These are phyloP conservation scores for Harlomillsia oculata DNA, from an alignment of 1,140 invertebrate genomes.

Conservation along the genomic window DNA sequence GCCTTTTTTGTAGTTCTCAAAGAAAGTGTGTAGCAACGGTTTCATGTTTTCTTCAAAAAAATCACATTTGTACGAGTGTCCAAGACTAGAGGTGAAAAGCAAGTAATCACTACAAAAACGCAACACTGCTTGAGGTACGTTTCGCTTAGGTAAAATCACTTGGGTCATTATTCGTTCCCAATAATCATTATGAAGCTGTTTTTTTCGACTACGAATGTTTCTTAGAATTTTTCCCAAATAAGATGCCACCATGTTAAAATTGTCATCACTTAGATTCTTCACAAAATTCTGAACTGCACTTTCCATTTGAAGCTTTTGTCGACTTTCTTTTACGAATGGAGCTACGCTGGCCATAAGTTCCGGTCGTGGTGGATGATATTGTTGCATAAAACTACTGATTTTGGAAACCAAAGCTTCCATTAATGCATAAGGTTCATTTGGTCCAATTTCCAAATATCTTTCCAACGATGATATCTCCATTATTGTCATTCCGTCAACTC, in stretches of 20 bases:
- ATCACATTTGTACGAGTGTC: slow-evolving; percentile 42
- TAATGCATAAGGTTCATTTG: slow-evolving; percentile 12
- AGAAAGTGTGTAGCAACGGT: slow-evolving; percentile 39
- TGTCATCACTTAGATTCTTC: too few species aligned
- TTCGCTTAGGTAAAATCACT: too few species aligned
- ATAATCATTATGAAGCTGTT: too few species aligned
- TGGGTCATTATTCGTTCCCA: too few species aligned
- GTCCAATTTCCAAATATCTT: slow-evolving; percentile 11
- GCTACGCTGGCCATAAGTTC: slow-evolving; percentile 14
- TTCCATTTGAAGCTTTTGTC: too few species aligned
- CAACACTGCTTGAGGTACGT: too few species aligned
- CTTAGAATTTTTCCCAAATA: too few species aligned
- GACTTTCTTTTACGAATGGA: slow-evolving; percentile 6
- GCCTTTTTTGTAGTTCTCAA: slow-evolving; percentile 39
- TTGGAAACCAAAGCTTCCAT: slow-evolving; percentile 8
- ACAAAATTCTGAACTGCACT: too few species aligned
- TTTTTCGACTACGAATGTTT: too few species aligned
- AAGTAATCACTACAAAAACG: slow-evolving; percentile 40
- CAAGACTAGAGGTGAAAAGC: slow-evolving; percentile 46
- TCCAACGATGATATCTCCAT: slow-evolving; percentile 20
- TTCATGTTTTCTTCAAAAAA: slow-evolving; percentile 42
- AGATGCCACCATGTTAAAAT: too few species aligned
- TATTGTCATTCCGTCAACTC: slow-evolving; percentile 3
- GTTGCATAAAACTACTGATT: slow-evolving; percentile 13
- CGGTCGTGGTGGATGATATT: slow-evolving; percentile 13